Percentiles rank a stretch among this genome's conserved stretches.
These are phyloP conservation scores for Platycheirus albimanus DNA, from an alignment of 2,888 invertebrate genomes.

Conservation along the genomic window DNA sequence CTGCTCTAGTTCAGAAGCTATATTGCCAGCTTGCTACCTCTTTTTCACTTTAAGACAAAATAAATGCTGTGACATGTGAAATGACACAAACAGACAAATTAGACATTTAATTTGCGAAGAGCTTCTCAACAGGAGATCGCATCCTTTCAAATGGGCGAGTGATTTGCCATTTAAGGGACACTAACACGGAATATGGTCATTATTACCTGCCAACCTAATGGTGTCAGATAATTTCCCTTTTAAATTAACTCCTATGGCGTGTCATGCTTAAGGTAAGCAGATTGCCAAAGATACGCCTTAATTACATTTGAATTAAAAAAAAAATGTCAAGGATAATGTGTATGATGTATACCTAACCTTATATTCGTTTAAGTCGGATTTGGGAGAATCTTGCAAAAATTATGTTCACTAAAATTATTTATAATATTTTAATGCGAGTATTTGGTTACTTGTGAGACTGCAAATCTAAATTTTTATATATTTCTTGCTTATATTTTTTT, in stretches of 20 bases:
- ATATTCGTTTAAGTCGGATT: too few relatives aligned
- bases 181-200: slow-evolving; percentile 67
- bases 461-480: too few relatives aligned
- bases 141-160: slow-evolving; percentile 24
- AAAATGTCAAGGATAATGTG: slow-evolving; percentile 3
- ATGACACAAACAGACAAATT: slow-evolving; percentile 73
- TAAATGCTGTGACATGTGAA: slow-evolving; percentile 66
- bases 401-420: too few relatives aligned
- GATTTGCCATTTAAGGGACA: slow-evolving; percentile 63
- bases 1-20: neutral
- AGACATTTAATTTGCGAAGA: slow-evolving; percentile 72
- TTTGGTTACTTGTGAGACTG: too few relatives aligned
- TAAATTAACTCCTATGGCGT: slow-evolving; percentile 52
- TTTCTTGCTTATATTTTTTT: too few relatives aligned
- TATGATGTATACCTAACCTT: too few relatives aligned
- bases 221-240: slow-evolving; percentile 63
- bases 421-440: too few relatives aligned
- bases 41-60: slow-evolving; percentile 29
- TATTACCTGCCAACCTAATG: slow-evolving; percentile 64
- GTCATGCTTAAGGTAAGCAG: slow-evolving; percentile 38
- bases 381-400: too few relatives aligned
- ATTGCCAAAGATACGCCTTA: slow-evolving; percentile 42
- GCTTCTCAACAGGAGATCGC: slow-evolving; percentile 48
- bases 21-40: slow-evolving; percentile 1
- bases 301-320: slow-evolving; percentile 61